Percentiles rank a stretch among this genome's conserved stretches.
These are phyloP conservation scores for Triplophysa tibetana DNA, from an alignment of 2,113 vertebrate genomes.

Conservation along the genomic window DNA sequence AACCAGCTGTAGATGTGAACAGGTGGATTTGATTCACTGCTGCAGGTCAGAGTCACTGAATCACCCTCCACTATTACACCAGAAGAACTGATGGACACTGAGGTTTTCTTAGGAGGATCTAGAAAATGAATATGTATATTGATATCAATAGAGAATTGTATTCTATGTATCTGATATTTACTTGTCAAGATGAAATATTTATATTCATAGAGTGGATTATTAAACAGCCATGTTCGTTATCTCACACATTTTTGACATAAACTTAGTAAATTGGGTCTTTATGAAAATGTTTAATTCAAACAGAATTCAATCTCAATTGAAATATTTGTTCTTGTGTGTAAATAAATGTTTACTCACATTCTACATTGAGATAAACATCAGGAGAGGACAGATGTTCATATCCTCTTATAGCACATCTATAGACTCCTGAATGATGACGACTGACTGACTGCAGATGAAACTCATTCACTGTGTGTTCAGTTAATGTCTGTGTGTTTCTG, in stretches of 20 bases:
- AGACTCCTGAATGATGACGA: neutral
- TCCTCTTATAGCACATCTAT: conserved; percentile 12
- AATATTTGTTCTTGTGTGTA: too few species aligned
- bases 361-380: conserved; percentile 12
- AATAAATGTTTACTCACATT: conserved; percentile 7
- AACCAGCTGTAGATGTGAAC: conserved; percentile 2
- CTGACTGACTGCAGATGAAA: conserved; percentile 10
- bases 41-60: conserved; percentile 41
- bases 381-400: neutral
- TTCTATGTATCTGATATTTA: too few species aligned
- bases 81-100: conserved; percentile 3
- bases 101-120: conserved; percentile 10
- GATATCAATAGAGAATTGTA: too few species aligned
- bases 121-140: neutral
- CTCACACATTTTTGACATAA: too few species aligned
- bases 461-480: too few species aligned
- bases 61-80: conserved; percentile 25
- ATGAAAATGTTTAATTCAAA: too few species aligned
- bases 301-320: too few species aligned
- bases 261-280: too few species aligned
- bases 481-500: neutral
- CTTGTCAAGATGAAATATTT: too few species aligned
- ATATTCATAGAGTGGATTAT: too few species aligned
- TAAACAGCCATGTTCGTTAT: too few species aligned
- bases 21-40: conserved; percentile 35